These are phyloP conservation scores for Molanna angustata DNA, from an alignment of 2,888 invertebrate species.

Conservation along the genomic window DNA sequence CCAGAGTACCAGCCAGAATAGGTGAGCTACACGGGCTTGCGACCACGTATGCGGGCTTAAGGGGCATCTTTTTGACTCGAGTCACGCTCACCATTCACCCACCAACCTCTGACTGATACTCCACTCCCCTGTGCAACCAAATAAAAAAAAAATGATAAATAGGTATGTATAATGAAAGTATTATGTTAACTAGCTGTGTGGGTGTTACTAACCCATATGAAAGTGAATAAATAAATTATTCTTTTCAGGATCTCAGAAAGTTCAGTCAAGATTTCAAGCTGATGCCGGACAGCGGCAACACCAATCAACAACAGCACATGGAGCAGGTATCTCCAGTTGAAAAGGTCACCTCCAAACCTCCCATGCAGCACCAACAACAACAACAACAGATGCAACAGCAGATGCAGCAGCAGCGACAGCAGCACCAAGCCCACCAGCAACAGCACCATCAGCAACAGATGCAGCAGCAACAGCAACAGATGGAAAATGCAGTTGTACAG, in stretches of 20 bases:
- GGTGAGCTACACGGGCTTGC: too few relatives aligned
- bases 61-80: too few relatives aligned
- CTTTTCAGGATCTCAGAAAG: conserved; percentile 64
- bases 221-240: too few relatives aligned
- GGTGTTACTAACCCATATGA: neutral
- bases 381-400: conserved; percentile 30
- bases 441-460: conserved; percentile 31
- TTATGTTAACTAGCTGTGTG: too few relatives aligned
- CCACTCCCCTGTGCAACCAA: too few relatives aligned
- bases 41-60: too few relatives aligned
- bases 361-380: conserved; percentile 14
- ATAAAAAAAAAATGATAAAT: too few relatives aligned
- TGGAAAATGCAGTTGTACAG: conserved; percentile 33
- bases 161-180: too few relatives aligned
- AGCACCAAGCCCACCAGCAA: conserved; percentile 18
- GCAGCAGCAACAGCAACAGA: conserved; percentile 38
- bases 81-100: too few relatives aligned
- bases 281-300: conserved; percentile 40
- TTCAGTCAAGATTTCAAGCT: conserved; percentile 81
- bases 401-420: conserved; percentile 12
- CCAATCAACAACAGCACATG: conserved; percentile 12
- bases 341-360: conserved; percentile 19
- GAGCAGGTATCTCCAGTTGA: conserved; percentile 17
- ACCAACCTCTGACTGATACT: too few relatives aligned
- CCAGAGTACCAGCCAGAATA: too few relatives aligned